Evolutionary conservation across 2,797 vertebrate species (phyloP), one percentile per base, ranked within the genome.

Genomic region (Phalanger gymnotis): DNA sequence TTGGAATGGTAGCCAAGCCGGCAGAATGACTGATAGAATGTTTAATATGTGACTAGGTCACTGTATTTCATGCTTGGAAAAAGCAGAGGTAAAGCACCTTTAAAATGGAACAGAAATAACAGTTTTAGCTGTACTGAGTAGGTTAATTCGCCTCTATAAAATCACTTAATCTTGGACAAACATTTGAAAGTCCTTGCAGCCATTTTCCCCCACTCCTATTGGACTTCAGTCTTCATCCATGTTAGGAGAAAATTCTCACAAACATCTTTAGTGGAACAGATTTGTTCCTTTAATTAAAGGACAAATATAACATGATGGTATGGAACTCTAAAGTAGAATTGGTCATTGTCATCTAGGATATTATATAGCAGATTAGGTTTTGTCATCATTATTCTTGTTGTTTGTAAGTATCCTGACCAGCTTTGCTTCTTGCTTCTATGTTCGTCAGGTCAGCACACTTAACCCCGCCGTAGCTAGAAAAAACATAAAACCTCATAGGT

Each of bases 271-370:
- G 25, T 54, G 31, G 34, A 56, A 92, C 28, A 94, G 7, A 58
- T 92, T 94, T 90, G 27, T 7, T 90, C 16, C 51, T 96, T 95
- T 95, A 92, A 54, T 90, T 95, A 93, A 96, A 95, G 1, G 7
- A 19, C 27, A 93, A 55, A 94, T 9, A 54, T 90, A 55, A 3
- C 34, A 40, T 89, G 28, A 53, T 0, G 54, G 31, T 95, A 93
- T 51, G 28, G 34, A 92, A 10, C 14, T 93, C 40, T 91, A 92
- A 96, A 61, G 9, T 92, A 93, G 31, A 73, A 92, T 5, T 57
- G 91, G 34, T 12, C n/a, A 56, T 95, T 95, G 40, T 61, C 27
- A 66, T 94, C 47, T 90, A 92, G 6, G 54, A 96, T 92, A 97
- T 90, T 92, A 95, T 13, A 89, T 6, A 93, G 91, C 40, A 52